Percentiles rank a stretch among this genome's conserved stretches.
These are phyloP conservation scores for Cephonodes hylas DNA, from an alignment of 2,888 invertebrate species.

Conservation along the genomic window DNA sequence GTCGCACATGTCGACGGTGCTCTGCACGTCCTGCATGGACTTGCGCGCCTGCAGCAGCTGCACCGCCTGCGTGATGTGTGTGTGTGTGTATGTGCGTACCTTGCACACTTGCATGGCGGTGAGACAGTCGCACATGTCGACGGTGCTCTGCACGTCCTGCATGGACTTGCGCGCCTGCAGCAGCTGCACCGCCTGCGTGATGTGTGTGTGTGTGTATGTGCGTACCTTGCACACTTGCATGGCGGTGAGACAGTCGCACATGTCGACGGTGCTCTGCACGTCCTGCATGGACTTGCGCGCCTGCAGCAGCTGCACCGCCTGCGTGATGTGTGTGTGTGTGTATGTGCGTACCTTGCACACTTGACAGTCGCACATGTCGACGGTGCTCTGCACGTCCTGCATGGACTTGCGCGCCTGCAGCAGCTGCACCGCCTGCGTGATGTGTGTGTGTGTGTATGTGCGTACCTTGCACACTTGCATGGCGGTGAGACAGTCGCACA, in stretches of 20 bases:
- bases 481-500: constrained; percentile 94
- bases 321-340: constrained; percentile 83
- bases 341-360: constrained; percentile 84
- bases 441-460: constrained; percentile 33
- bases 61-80: too few relatives aligned
- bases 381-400: too few relatives aligned
- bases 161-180: too few relatives aligned
- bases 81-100: constrained; percentile 53
- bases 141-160: too few relatives aligned
- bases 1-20: constrained; percentile 96
- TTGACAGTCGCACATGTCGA: constrained; percentile 95
- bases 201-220: background rate
- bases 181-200: too few relatives aligned
- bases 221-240: constrained; percentile 91
- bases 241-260: constrained; percentile 94
- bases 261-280: constrained; percentile 94
- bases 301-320: constrained; percentile 96
- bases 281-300: constrained; percentile 96
- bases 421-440: too few relatives aligned
- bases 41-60: too few relatives aligned
- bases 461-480: constrained; percentile 91
- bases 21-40: too few relatives aligned
- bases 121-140: constrained; percentile 95
- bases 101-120: constrained; percentile 94
- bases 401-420: too few relatives aligned